Evolutionary conservation across 2,113 vertebrate species (phyloP).

Genomic region (Neotoma lepida): DNA sequence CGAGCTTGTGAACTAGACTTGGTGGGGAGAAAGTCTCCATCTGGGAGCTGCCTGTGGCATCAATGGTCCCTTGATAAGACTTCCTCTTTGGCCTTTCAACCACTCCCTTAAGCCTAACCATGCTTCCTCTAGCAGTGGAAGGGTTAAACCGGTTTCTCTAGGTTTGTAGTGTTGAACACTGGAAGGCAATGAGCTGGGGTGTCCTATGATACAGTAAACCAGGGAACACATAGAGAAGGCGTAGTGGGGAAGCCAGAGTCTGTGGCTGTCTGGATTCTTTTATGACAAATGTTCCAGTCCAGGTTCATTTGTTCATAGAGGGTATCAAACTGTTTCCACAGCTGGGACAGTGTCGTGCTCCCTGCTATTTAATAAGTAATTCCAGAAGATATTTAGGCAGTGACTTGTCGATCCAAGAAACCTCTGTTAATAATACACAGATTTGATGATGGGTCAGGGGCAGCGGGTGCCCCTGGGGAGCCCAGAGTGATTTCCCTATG

Average conservation of each 20-base stretch:
- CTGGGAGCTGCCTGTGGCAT: rapidly evolving
- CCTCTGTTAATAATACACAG: rapidly evolving
- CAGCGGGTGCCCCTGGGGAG: rapidly evolving
- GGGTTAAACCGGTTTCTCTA: background rate
- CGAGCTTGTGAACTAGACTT: background rate
- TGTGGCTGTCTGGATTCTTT: background rate
- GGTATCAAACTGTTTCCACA: rapidly evolving
- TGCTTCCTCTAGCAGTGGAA: background rate
- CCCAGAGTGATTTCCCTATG: rapidly evolving
- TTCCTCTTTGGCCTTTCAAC: background rate
- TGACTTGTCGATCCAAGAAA: background rate
- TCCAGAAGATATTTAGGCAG: background rate
- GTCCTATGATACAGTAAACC: background rate
- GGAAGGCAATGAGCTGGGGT: rapidly evolving
- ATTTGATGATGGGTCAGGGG: rapidly evolving
- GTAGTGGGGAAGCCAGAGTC: background rate
- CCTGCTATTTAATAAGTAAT: background rate
- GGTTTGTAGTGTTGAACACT: background rate
- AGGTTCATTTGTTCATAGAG: background rate
- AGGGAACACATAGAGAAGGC: background rate
- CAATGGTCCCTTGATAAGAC: background rate
- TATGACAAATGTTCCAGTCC: rapidly evolving
- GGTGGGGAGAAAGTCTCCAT: background rate
- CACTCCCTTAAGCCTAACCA: rapidly evolving
- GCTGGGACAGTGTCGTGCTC: background rate